phyloP scores from a whole-genome alignment of 2,113 vertebrate genomes.

The Microcebus tavaratra region DNA sequence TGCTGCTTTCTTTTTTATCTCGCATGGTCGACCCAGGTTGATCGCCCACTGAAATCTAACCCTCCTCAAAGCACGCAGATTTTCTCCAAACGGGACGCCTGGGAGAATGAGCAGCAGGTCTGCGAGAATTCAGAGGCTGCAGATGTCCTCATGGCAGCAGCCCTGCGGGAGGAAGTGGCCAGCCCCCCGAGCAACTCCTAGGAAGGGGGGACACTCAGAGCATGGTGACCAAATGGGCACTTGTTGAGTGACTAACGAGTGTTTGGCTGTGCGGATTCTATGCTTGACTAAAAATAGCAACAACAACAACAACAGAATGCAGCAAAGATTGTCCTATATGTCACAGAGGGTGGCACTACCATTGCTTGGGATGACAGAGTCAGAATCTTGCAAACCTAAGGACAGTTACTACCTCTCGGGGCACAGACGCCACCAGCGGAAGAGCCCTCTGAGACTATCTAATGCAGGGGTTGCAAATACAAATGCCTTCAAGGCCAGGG shows the following conservation, averaged over 20 bases:
- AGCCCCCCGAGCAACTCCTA: not conserved
- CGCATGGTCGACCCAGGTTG: not conserved
- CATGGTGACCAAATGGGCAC: fast-evolving
- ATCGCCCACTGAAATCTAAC: not conserved
- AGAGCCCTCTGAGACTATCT: not conserved
- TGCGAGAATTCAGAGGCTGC: not conserved
- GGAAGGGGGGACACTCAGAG: not conserved
- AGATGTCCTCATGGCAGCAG: not conserved
- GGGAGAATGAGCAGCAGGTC: not conserved
- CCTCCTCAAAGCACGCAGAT: not conserved
- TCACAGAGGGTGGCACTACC: fast-evolving
- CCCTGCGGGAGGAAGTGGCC: fast-evolving
- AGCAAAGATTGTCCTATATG: not conserved
- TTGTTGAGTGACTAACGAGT: not conserved
- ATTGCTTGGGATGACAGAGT: not conserved
- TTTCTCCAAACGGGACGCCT: not conserved
- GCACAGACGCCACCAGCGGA: not conserved
- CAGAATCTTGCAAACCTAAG: not conserved
- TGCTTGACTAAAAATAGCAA: not conserved
- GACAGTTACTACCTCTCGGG: not conserved
- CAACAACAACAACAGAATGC: not conserved
- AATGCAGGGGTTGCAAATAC: not conserved
- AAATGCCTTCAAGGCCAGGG: not conserved
- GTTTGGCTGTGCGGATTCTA: not conserved
- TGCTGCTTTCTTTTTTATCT: not conserved